Conservation (phyloP, 30 jellyfish, hydroid and myxozoan species). For the Mastigias papua region DNA sequence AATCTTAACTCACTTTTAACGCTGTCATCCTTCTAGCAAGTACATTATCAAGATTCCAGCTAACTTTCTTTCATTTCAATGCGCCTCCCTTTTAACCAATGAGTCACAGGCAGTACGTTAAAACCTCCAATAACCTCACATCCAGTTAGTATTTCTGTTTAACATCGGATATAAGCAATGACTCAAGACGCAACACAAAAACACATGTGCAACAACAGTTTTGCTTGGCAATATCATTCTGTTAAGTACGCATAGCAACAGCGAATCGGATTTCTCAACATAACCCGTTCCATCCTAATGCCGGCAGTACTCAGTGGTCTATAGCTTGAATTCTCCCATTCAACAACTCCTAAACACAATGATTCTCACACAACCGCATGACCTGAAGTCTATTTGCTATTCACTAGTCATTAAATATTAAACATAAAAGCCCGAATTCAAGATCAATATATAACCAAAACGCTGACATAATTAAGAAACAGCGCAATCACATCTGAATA, state of each 20-base stretch:
- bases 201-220: too few relatives aligned
- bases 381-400: constrained; percentile 4
- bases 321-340: constrained; percentile 11
- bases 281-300: background rate
- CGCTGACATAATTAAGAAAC: background rate
- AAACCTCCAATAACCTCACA: too few relatives aligned
- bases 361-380: constrained; percentile 10
- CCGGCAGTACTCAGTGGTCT: background rate
- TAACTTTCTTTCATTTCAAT: too few relatives aligned
- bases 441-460: background rate
- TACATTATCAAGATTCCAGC: too few relatives aligned
- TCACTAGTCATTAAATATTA: constrained; percentile 19
- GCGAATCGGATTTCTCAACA: constrained; percentile 9
- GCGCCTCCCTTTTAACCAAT: too few relatives aligned
- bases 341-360: background rate
- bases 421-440: background rate
- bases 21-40: too few relatives aligned
- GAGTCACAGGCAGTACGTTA: too few relatives aligned
- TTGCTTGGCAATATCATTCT: too few relatives aligned
- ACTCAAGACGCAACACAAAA: too few relatives aligned
- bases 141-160: too few relatives aligned
- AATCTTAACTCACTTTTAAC: too few relatives aligned
- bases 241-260: constrained; percentile 9
- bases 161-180: too few relatives aligned
- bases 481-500: background rate